Evolutionary conservation across 2,797 vertebrate species (phyloP), one percentile per base, ranked within the genome.

Genomic region (Girardinus metallicus): DNA sequence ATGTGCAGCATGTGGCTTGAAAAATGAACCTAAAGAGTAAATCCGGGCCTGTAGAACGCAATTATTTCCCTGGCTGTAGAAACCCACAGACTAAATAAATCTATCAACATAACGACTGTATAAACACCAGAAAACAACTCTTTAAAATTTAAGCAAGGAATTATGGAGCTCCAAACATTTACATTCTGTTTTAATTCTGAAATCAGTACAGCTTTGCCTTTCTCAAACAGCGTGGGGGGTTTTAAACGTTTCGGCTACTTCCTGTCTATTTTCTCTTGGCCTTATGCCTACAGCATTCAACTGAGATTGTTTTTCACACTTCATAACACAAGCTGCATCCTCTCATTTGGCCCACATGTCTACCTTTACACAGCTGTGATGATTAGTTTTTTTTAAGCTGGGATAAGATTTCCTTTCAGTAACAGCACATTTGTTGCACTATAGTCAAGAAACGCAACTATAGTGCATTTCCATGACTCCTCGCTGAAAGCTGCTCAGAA

Each of bases 381-480:
- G 72, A 36, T 51, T 9, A 15, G 72, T 13, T 15, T 49, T 39
- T 41, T 36, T 36, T 94, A 96, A 41, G 86, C 85, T 0, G 95
- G 96, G 96, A 91, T 76, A 92, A 96, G 81, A 94, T 94, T 29
- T 93, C 94, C 81, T 88, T 93, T 23, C 85, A 82, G 1, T 76
- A 90, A 2, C 86, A 88, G 53, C 62, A 44, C 60, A 90, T n/a
- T n/a, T n/a, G n/a, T n/a, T n/a, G n/a, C n/a, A n/a, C n/a, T n/a
- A n/a, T n/a, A n/a, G n/a, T 87, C 41, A 89, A 96, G 13, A 84
- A 93, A 23, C 95, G 94, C 1, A 7, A 95, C 0, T 12, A 95
- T 87, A 96, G 18, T 9, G 62, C 4, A 78, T 87, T 96, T 73
- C 96, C 95, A 16, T 97, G 96, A 57, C 94, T 96, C 21, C 97